Conservation (phyloP, 1,140 invertebrate genomes). For the Dinoponera quadriceps region DNA sequence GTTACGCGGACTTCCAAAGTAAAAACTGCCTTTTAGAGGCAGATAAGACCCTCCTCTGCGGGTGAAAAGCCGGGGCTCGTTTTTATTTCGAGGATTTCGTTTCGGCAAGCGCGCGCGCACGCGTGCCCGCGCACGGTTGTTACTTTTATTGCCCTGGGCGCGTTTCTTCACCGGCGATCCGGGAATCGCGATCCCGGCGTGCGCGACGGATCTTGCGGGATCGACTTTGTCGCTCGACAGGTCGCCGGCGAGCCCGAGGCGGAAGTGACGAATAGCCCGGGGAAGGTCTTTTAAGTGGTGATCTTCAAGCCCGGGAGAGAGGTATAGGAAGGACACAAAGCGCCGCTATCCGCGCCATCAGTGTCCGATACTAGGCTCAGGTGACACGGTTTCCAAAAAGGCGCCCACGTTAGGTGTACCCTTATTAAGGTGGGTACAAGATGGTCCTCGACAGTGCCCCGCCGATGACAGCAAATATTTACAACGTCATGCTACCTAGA, state of each 20-base stretch:
- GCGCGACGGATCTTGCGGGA: slow-evolving; percentile 16
- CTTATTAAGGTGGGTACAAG: slow-evolving; percentile 72
- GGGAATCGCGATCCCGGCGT: not conserved
- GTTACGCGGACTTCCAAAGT: slow-evolving; percentile 2
- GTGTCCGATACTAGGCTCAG: slow-evolving; percentile 80
- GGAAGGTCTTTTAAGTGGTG: slow-evolving; percentile 63
- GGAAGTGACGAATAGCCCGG: slow-evolving; percentile 65
- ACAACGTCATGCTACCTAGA: slow-evolving; percentile 78
- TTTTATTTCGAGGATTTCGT: slow-evolving; percentile 34
- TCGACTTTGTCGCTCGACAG: slow-evolving; percentile 57
- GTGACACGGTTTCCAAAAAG: slow-evolving; percentile 77
- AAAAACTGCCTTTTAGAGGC: slow-evolving; percentile 11
- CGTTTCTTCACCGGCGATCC: slow-evolving; percentile 7
- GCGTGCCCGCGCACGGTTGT: not conserved
- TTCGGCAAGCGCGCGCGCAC: not conserved
- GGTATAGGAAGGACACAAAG: slow-evolving; percentile 70
- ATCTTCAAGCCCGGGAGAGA: slow-evolving; percentile 57
- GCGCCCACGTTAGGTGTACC: slow-evolving; percentile 56
- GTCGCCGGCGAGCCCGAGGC: not conserved
- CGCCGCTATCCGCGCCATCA: slow-evolving; percentile 79
- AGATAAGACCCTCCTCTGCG: slow-evolving; percentile 17
- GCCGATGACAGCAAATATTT: slow-evolving; percentile 82
- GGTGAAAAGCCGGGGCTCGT: not conserved
- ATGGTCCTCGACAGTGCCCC: slow-evolving; percentile 32
- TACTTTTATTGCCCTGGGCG: slow-evolving; percentile 40